Base-by-base conservation (phyloP, 2,888 invertebrate species). In the Saturnia japonica region DNA sequence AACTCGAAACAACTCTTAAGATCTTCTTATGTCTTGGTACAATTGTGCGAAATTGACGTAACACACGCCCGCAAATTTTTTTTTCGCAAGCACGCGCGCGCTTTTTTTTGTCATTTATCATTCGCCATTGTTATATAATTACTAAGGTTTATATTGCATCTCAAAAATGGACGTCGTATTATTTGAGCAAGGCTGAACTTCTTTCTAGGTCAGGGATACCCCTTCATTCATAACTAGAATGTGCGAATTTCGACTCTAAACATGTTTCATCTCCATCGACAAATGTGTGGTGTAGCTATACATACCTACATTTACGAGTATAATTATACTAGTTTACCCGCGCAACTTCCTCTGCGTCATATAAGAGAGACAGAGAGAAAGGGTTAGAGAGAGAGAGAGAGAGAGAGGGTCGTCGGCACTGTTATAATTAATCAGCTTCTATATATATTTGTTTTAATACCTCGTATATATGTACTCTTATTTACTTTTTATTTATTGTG, bases 41-140 rank as follows among this genome's bases (percentile, higher is more conserved):
- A 88, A 88, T 91, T 93, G 93, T 94, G 94, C 94, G 93, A 93
- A 94, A 88, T 89, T 89, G 89, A 89, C 90, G 91, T 90, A 92
- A 91, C 88, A 88, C 85, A 84, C 83, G 84, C 83, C 85, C 86
- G 85, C 87, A 86, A 80, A 84, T 77, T 75, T 73, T 80, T 88
- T 89, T 89, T 90, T 88, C 87, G 85, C 83, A 80, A 71, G 78
- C 80, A 88, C 92, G 89, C 93, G 91, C 85, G 91, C 88, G n/a
- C n/a, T n/a, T 87, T 71, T 75, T 75, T 77, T 77, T 75, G 78
- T 77, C 79, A 83, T n/a, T n/a, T n/a, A n/a, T 81, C 82, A 83
- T 83, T 82, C 80, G 80, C 87, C 86, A 88, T 93, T 92, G 90
- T 93, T 87, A 85, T 88, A 85, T 86, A 85, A 88, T 91, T 84